Base-by-base conservation (phyloP, 2,888 invertebrate species). In the Pseudococcus viburni region DNA sequence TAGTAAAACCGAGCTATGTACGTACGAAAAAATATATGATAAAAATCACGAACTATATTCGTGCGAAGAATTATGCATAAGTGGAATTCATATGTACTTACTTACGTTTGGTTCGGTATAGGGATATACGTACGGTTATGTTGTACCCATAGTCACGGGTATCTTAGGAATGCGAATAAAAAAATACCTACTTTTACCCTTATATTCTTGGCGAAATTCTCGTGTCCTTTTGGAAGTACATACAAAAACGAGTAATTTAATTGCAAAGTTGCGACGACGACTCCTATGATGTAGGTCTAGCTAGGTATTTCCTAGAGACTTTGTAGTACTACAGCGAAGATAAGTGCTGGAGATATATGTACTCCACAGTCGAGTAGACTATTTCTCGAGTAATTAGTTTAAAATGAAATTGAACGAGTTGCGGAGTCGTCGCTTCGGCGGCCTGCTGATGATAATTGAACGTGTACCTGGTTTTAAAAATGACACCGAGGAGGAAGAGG, bases 311-410 rank as follows among this genome's bases (percentile, higher is more conserved):
- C 11, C 59, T 59, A 59, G 4, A 59, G 19, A 59, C 59, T 59
- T 59, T 59, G 59, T 59, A 59, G 26, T 33, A 3, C 26, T 19
- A 19, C 19, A 59, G 51, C 17, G 51, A 51, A 59, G 59, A 59
- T 19, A 19, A 59, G 59, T 59, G 59, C 19, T 59, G 59, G 59
- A 59, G 9, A 59, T 59, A 59, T 59, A 73, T 3, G 26, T 33
- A 33, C 26, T 33, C 68, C 12, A 4, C 15, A 73, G 11, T 73
- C 68, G 26, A 73, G 68, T 73, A 12, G 68, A 12, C 26, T 73
- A 73, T 73, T 73, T 73, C 68, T 73, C 68, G 68, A 73, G 68
- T 73, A 73, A 73, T 73, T 73, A 73, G 68, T 73, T 73, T 73
- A 73, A 73, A 73, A 73, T 15, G 33, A 73, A 73, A 73, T 73